These are phyloP conservation scores for Paratrypauchen microcephalus DNA, from an alignment of 2,797 vertebrate genomes.

Conservation along the genomic window DNA sequence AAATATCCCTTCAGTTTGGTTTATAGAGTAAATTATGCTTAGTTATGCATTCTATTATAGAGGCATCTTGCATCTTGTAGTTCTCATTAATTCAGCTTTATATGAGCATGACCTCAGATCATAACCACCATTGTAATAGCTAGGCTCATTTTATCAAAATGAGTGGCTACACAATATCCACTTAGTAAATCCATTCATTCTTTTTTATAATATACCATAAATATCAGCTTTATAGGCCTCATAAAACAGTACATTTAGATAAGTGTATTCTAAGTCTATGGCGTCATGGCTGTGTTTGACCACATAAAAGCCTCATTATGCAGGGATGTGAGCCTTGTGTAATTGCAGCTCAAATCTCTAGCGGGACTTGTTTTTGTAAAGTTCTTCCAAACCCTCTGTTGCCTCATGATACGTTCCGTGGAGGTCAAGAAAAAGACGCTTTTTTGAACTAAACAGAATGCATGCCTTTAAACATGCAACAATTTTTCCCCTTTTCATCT, in stretches of 20 bases:
- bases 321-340: neutral
- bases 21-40: neutral
- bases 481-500: neutral
- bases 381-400: slow-evolving; percentile 8
- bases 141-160: slow-evolving; percentile 2
- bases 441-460: slow-evolving; percentile 5
- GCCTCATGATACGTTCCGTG: neutral
- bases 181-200: neutral
- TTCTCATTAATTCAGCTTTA: slow-evolving; percentile 2
- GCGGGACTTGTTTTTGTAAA: neutral
- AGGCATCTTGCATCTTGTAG: neutral
- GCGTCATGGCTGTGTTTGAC: neutral
- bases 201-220: neutral
- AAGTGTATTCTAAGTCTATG: slow-evolving; percentile 1
- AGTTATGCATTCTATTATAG: neutral
- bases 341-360: neutral
- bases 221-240: neutral
- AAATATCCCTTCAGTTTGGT: neutral
- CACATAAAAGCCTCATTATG: slow-evolving; percentile 10
- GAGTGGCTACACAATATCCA: slow-evolving; percentile 8
- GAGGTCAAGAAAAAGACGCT: slow-evolving; percentile 12
- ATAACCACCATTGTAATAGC: neutral
- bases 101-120: slow-evolving; percentile 6
- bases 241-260: slow-evolving; percentile 1
- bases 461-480: slow-evolving; percentile 14